Base-by-base conservation (phyloP, 2,888 invertebrate species). In the Drosophila acutilabella region DNA sequence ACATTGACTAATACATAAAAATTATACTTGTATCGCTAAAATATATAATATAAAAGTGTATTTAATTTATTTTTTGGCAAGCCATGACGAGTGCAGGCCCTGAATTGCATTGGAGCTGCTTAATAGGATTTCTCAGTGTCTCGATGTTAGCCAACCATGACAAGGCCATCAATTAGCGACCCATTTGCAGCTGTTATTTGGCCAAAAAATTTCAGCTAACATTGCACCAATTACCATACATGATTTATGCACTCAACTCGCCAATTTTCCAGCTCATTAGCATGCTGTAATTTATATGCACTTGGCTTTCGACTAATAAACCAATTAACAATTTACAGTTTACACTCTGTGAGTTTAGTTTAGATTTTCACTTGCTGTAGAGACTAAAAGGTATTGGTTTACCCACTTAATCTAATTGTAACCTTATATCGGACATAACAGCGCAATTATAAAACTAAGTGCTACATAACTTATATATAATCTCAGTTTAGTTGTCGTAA, bases 201-300 rank as follows among this genome's bases (percentile, higher is more conserved):
- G 60, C 54, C 60, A 64, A 74, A 50, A 64, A 45, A 13, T 36
- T 36, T 44, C 8, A 64, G 18, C 14, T 23, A 23, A 11, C 41
- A 41, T 33, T 47, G 44, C 18, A 54, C 26, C 33, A 61, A 74
- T 79, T 72, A 56, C 47, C 80, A 77, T 84, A 81, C 79, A 78
- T 88, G 65, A 85, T 85, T 84, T 76, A 82, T 88, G 71, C 64
- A 79, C 66, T 81, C 74, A 47, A 67, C 67, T 71, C 57, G 71
- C 61, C 69, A 83, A 88, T 88, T 88, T 83, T 81, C 68, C 80
- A 85, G 71, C 80, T 79, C 76, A 82, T 88, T 85, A 81, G 69
- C 66, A 61, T 52, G 45, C 48, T 68, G 64, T 58, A 78, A 58
- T 74, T 81, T 83, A 54, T 47, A 33, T 70, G 67, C 64, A 71